phyloP scores from a whole-genome alignment of 2,113 vertebrate species.

The Nibea albiflora region DNA sequence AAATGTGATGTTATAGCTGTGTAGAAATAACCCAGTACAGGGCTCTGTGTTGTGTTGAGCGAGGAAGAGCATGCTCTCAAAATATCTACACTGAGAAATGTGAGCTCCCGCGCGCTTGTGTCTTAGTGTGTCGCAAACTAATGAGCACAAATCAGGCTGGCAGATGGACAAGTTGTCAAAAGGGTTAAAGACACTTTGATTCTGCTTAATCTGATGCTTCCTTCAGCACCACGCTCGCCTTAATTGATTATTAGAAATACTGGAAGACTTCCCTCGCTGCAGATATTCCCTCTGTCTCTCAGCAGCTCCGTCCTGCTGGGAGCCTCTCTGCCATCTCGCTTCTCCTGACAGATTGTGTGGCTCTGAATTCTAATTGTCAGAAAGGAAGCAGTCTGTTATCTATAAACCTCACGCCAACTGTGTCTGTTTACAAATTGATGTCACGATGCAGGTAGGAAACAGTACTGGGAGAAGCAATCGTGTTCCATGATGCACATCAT shows the following conservation, averaged over 20 bases:
- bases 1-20: constrained; percentile 5
- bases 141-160: constrained; percentile 31
- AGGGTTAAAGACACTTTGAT: constrained; percentile 61
- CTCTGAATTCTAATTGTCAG: constrained; percentile 31
- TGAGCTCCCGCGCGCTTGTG: background rate
- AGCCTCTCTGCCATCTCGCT: constrained; percentile 19
- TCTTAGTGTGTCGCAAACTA: constrained; percentile 35
- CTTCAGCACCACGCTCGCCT: constrained; percentile 22
- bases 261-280: background rate
- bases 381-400: constrained; percentile 32
- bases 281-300: constrained; percentile 8
- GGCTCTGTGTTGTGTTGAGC: background rate
- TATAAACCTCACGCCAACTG: constrained; percentile 11
- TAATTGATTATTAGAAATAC: constrained; percentile 53
- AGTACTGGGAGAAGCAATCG: constrained; percentile 9
- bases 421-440: constrained; percentile 31
- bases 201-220: constrained; percentile 47
- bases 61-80: background rate
- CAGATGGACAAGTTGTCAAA: constrained; percentile 33
- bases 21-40: constrained; percentile 11
- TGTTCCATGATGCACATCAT: constrained; percentile 3
- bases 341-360: constrained; percentile 25
- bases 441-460: constrained; percentile 15
- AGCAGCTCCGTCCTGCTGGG: constrained; percentile 29
- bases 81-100: constrained; percentile 3